phyloP scores from a whole-genome alignment of 2,113 vertebrate species.

The Vombatus ursinus region DNA sequence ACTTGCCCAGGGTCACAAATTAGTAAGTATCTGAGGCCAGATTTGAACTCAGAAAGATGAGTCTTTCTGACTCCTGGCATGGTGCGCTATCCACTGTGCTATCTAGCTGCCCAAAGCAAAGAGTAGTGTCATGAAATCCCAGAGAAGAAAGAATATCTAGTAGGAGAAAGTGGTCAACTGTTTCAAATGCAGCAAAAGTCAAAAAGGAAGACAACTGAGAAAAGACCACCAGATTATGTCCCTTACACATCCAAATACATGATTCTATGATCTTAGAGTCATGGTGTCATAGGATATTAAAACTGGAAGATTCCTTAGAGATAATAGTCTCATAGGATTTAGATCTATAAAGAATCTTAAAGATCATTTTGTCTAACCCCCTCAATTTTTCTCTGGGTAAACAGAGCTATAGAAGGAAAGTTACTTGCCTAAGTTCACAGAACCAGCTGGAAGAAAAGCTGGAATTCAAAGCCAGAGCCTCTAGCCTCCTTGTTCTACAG shows the following conservation, averaged over 20 bases:
- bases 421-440: not conserved
- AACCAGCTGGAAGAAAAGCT: not conserved
- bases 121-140: not conserved
- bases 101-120: no score
- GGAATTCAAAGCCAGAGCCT: not conserved
- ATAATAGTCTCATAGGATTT: not conserved
- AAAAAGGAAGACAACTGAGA: not conserved
- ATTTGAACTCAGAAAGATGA: not conserved
- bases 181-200: not conserved
- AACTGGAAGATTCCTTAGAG: not conserved
- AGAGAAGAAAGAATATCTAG: no score
- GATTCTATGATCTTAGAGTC: not conserved
- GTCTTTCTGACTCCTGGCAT: not conserved
- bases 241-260: not conserved
- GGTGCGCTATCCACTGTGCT: no score
- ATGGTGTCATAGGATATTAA: not conserved
- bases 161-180: not conserved
- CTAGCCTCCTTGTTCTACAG: not conserved
- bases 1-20: not conserved
- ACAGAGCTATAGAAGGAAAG: not conserved
- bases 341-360: not conserved
- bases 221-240: not conserved
- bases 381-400: not conserved
- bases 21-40: not conserved
- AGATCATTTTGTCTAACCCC: not conserved